Conservation (phyloP, 2,113 vertebrate genomes). For the Morphnarchus princeps region DNA sequence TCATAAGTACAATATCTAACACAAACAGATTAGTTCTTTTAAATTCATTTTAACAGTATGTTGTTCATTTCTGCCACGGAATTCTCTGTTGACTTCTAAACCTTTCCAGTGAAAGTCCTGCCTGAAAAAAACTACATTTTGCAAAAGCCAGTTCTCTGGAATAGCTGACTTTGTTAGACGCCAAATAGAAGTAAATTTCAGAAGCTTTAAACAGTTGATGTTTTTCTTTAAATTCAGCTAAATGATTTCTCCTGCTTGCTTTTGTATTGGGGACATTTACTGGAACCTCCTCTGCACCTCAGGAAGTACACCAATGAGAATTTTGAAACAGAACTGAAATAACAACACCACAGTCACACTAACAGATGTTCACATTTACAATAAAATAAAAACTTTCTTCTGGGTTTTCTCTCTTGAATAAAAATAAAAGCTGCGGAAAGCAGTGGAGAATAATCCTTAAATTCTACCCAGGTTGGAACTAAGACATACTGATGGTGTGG, state of each 20-base stretch:
- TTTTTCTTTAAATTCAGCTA: slow-evolving; percentile 34
- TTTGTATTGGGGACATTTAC: slow-evolving; percentile 31
- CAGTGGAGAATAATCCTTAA: neutral
- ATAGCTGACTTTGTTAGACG: neutral
- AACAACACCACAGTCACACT: slow-evolving; percentile 3
- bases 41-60: neutral
- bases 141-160: neutral
- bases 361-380: slow-evolving; percentile 57
- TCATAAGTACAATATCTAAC: neutral
- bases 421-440: slow-evolving; percentile 37
- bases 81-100: neutral
- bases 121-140: neutral
- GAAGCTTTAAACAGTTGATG: neutral
- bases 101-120: neutral
- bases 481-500: neutral
- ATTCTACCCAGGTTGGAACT: neutral
- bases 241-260: neutral
- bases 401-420: neutral
- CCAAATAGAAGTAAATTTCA: neutral
- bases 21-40: neutral
- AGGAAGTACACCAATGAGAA: slow-evolving; percentile 40
- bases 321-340: slow-evolving; percentile 52
- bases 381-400: slow-evolving; percentile 3
- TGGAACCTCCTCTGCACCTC: slow-evolving; percentile 31
- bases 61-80: neutral